A percentile compares a stretch with the other conserved stretches of the same genome.
Evolutionary conservation across 2,113 vertebrate species (phyloP).

Genomic region (Chionodraco myersi): DNA sequence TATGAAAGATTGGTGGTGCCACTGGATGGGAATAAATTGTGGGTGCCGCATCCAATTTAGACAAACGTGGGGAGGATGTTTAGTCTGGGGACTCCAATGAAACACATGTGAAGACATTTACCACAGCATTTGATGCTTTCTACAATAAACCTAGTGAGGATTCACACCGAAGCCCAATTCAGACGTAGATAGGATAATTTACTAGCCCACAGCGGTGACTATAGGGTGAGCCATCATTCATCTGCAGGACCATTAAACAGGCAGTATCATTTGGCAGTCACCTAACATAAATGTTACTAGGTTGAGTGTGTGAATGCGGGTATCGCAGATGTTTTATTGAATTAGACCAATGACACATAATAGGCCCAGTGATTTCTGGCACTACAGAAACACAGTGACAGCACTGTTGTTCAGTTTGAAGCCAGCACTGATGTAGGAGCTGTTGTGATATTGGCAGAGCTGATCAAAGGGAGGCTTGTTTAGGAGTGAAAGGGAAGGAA

Average conservation of each 20-base stretch:
- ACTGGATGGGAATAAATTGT: background rate
- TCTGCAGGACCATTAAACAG: constrained; percentile 38
- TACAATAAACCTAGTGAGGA: background rate
- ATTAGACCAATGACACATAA: constrained; percentile 45
- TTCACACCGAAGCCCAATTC: constrained; percentile 3
- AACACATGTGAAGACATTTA: constrained; percentile 26
- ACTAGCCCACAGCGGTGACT: constrained; percentile 24
- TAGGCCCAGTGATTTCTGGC: constrained; percentile 43
- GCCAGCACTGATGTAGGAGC: constrained; percentile 13
- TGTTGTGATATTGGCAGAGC: constrained; percentile 28
- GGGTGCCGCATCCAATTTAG: constrained; percentile 2
- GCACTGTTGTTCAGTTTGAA: constrained; percentile 7
- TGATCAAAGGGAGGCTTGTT: constrained; percentile 17
- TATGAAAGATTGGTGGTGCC: background rate
- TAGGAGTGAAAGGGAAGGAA: background rate
- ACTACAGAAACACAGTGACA: constrained; percentile 11
- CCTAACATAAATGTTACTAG: constrained; percentile 23
- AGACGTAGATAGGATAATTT: constrained; percentile 36
- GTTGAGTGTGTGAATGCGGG: constrained; percentile 16
- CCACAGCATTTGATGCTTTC: constrained; percentile 10
- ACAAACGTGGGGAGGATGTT: background rate
- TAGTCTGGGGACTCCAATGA: background rate
- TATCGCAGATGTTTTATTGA: constrained; percentile 48
- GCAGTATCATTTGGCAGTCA: constrained; percentile 37
- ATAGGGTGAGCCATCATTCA: constrained; percentile 29